A percentile compares a stretch with the other conserved stretches of the same genome.
Conservation (phyloP, 2,797 vertebrate genomes). For the Rhabdomys pumilio region DNA sequence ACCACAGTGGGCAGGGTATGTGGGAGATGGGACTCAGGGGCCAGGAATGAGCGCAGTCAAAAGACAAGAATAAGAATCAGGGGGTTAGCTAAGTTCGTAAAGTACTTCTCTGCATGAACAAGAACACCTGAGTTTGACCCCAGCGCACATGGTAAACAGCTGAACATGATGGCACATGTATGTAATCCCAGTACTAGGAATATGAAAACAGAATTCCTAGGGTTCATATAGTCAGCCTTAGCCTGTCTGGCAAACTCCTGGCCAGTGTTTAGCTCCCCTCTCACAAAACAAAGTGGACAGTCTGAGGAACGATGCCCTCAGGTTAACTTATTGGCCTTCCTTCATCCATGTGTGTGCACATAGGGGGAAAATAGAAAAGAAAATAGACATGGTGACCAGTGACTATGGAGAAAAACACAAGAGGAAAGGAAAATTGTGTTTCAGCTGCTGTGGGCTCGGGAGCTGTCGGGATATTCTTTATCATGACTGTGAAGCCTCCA, state of each 20-base stretch:
- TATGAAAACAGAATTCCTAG: background rate
- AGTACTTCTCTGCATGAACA: background rate
- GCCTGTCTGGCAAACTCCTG: background rate
- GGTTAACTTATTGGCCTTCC: background rate
- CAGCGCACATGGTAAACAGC: background rate
- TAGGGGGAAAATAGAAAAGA: background rate
- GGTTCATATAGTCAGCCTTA: background rate
- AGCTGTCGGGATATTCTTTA: background rate
- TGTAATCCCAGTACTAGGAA: background rate
- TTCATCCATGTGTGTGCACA: background rate
- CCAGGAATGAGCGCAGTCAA: background rate
- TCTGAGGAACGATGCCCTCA: background rate
- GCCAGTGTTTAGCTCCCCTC: background rate
- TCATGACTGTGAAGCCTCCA: no score
- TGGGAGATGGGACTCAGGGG: background rate
- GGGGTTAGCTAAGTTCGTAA: background rate
- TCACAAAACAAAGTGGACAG: background rate
- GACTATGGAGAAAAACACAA: no score
- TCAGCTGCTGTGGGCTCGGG: background rate
- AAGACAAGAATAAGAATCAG: background rate
- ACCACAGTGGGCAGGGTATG: no score
- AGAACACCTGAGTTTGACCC: background rate
- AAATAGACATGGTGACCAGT: background rate
- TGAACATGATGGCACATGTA: no score
- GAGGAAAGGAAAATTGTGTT: background rate